Evolutionary conservation across 2,888 invertebrate species (phyloP).

Genomic region (Megamerina dolium): DNA sequence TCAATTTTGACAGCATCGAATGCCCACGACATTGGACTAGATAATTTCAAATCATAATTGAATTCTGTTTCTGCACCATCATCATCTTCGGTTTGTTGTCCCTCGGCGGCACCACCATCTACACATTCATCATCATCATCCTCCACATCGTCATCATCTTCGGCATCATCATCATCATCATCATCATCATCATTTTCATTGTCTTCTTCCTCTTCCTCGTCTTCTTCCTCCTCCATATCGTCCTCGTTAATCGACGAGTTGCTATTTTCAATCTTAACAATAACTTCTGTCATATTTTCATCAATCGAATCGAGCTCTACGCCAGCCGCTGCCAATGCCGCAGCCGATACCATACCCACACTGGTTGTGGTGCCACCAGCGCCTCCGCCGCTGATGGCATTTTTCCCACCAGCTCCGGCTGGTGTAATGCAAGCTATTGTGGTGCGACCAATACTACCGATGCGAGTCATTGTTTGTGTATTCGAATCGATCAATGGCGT

Average conservation of each 20-base stretch:
- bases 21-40: constrained; percentile 49
- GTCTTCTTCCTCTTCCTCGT: constrained; percentile 32
- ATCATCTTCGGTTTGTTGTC: constrained; percentile 26
- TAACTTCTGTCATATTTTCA: constrained; percentile 43
- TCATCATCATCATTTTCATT: constrained; percentile 35
- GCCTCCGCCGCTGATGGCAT: constrained; percentile 23
- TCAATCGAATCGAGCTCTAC: constrained; percentile 41
- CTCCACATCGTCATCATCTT: constrained; percentile 21
- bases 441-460: constrained; percentile 43
- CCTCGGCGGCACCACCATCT: constrained; percentile 19
- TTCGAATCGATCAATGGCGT: constrained; percentile 16
- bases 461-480: constrained; percentile 34
- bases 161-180: constrained; percentile 28
- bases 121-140: constrained; percentile 15
- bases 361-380: constrained; percentile 21
- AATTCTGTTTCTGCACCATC: constrained; percentile 30
- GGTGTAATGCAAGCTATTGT: constrained; percentile 42
- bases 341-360: constrained; percentile 35
- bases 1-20: constrained; percentile 47
- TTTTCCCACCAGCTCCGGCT: constrained; percentile 27
- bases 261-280: constrained; percentile 44
- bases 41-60: constrained; percentile 47
- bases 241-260: constrained; percentile 33
- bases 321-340: constrained; percentile 38
- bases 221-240: constrained; percentile 35